These are phyloP conservation scores for Scatophagus argus DNA, from an alignment of 2,113 vertebrate genomes.

Conservation along the genomic window DNA sequence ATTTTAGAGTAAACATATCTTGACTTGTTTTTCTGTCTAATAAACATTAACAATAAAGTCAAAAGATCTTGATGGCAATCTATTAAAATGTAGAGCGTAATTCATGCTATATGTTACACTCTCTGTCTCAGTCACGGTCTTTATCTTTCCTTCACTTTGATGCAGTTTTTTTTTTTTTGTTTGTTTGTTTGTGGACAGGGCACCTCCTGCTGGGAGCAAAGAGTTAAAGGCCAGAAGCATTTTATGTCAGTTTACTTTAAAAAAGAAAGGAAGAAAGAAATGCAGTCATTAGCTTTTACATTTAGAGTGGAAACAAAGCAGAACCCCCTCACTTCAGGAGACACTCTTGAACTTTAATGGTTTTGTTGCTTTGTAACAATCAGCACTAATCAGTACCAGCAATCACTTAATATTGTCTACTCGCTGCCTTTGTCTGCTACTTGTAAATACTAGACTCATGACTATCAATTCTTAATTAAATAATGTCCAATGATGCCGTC, in stretches of 20 bases:
- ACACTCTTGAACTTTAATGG: slow-evolving; percentile 43
- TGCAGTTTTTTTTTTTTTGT: neutral
- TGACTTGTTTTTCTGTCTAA: too few relatives aligned
- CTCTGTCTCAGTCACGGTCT: neutral
- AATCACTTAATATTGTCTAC: slow-evolving; percentile 11
- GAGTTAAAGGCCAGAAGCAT: slow-evolving; percentile 34
- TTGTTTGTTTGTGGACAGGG: neutral
- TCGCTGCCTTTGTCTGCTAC: neutral
- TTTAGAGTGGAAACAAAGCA: slow-evolving; percentile 43
- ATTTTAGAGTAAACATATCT: too few relatives aligned
- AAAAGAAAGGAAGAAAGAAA: neutral
- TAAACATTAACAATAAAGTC: too few relatives aligned
- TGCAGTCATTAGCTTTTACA: slow-evolving; percentile 36
- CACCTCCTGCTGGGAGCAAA: slow-evolving; percentile 13
- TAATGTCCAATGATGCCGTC: neutral
- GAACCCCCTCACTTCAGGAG: slow-evolving; percentile 3
- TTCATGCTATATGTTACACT: too few relatives aligned
- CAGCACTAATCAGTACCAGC: slow-evolving; percentile 17
- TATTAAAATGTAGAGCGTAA: too few relatives aligned
- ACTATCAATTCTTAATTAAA: neutral
- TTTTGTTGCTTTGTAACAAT: slow-evolving; percentile 21
- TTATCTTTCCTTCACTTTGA: slow-evolving; percentile 5
- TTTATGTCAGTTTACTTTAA: slow-evolving; percentile 12
- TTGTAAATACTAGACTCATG: neutral
- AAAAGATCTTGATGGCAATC: neutral